Percentiles rank a stretch among this genome's conserved stretches.
These are phyloP conservation scores for Micrasema longulum DNA, from an alignment of 1,140 invertebrate genomes.

Conservation along the genomic window DNA sequence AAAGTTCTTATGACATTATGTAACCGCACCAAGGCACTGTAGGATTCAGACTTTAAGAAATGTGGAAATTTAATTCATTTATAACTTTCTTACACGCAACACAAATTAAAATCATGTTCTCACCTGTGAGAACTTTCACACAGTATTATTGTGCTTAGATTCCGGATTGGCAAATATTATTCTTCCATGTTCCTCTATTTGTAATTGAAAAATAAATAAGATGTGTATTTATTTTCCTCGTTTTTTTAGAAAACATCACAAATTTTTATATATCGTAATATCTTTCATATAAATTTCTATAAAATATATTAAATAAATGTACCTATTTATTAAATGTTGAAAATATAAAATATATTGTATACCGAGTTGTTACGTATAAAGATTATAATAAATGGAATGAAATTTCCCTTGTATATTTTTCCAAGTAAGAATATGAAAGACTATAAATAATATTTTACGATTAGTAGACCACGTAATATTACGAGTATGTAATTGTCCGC, in stretches of 20 bases:
- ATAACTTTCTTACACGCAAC: conserved; percentile 19
- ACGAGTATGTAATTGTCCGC: conserved; percentile 37
- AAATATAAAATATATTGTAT: conserved; percentile 50
- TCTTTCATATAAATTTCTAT: conserved; percentile 45
- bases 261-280: conserved; percentile 31
- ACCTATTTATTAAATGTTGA: conserved; percentile 54
- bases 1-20: conserved; percentile 55
- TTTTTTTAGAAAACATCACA: conserved; percentile 25
- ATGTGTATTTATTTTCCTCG: not conserved
- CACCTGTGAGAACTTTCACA: too few species aligned
- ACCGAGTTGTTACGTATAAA: conserved; percentile 48
- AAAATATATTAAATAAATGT: conserved; percentile 34
- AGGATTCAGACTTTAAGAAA: conserved; percentile 46
- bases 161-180: too few species aligned
- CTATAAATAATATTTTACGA: conserved; percentile 40
- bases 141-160: too few species aligned
- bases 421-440: conserved; percentile 47
- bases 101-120: conserved; percentile 4
- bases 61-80: conserved; percentile 17
- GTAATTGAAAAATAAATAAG: conserved; percentile 5
- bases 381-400: conserved; percentile 42
- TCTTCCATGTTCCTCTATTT: conserved; percentile 20
- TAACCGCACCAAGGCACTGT: conserved; percentile 55
- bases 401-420: conserved; percentile 53
- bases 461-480: conserved; percentile 4